Evolutionary conservation across 2,113 vertebrate genomes (phyloP), one percentile per base, ranked within the genome.

Genomic region (Alaudala cheleensis): DNA sequence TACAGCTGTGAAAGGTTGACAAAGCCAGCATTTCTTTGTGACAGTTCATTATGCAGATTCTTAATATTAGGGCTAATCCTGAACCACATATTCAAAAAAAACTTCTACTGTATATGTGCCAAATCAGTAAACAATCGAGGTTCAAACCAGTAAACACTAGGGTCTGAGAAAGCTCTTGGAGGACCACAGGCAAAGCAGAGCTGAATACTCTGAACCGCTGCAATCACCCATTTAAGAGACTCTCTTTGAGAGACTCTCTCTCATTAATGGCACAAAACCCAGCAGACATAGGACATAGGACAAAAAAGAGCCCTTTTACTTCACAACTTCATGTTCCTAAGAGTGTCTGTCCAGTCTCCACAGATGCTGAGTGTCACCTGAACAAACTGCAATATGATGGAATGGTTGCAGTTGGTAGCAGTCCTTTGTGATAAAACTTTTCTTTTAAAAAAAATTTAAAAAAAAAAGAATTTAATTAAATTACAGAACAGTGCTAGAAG

Each of bases 21-120:
- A 91, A 91, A 94, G 57, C 49, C 77, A 81, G 40, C 14, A 76
- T 92, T 91, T 87, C 81, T 72, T 79, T 79, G n/a, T 85, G 94
- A 58, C 93, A 92, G 61, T 65, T 95, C 91, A 79, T 89, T 90
- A 81, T 31, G 50, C 12, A 61, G 69, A 89, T 89, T 91, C 77
- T 79, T 91, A 69, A 49, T 86, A 89, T 69, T 72, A 76, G 40
- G 29, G 23, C 20, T 92, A 93, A 89, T 93, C 57, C 73, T 79
- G 53, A 87, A 81, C 21, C 37, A 64, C 0, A 0, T 74, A 79
- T 39, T 91, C 61, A 93, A 80, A 53, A 23, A 72, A 81, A 95
- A 53, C 18, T 79, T 66, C 42, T 91, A 18, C 23, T 61, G 23
- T 23, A 14, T 31, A 12, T 29, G 6, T 79, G 45, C n/a, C 57